Base-by-base conservation (phyloP, 2,797 vertebrate species). In the Hoplostethus atlanticus region DNA sequence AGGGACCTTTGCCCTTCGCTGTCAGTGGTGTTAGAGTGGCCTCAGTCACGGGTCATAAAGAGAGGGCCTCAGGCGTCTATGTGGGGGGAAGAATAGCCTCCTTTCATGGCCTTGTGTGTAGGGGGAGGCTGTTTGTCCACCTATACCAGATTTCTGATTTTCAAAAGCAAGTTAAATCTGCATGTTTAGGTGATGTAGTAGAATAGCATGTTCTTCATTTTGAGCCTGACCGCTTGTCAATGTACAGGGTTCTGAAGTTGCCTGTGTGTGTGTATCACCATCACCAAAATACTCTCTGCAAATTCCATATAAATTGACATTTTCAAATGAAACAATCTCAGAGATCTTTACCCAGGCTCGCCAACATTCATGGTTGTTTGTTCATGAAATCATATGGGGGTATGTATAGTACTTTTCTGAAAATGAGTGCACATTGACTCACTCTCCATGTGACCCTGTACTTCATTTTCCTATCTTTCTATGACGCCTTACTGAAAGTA, bases 31-130 rank as follows among this genome's bases (percentile, higher is more conserved):
- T 91, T 87, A 91, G 89, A 90, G 87, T 81, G 75, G 86, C 89
- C 92, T 93, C 92, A 87, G 94, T 96, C 93, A 94, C 76, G 89
- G 92, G 91, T 94, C 93, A 92, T 94, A 93, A 94, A 92, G 84
- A 89, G 87, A 91, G 89, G 89, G 88, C 91, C 92, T 84, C 83
- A 86, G 93, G 91, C 90, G 46, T 89, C 85, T 80, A 61, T 85
- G 83, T 78, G 71, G 76, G 66, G 80, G 83, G 82, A 91, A 93
- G 90, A 93, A 93, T 91, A 88, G 88, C 73, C 70, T 72, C 70
- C 84, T 89, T 93, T 92, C 84, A 92, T 83, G 70, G 77, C 76
- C 72, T 68, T 70, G 68, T 84, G 78, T 84, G 86, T 81, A 83
- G 79, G 83, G 84, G 85, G 73, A 81, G 68, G 77, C 69, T 88